Percentiles rank a stretch among this genome's conserved stretches.
These are phyloP conservation scores for Chitala chitala DNA, from an alignment of 2,113 vertebrate species.

Conservation along the genomic window DNA sequence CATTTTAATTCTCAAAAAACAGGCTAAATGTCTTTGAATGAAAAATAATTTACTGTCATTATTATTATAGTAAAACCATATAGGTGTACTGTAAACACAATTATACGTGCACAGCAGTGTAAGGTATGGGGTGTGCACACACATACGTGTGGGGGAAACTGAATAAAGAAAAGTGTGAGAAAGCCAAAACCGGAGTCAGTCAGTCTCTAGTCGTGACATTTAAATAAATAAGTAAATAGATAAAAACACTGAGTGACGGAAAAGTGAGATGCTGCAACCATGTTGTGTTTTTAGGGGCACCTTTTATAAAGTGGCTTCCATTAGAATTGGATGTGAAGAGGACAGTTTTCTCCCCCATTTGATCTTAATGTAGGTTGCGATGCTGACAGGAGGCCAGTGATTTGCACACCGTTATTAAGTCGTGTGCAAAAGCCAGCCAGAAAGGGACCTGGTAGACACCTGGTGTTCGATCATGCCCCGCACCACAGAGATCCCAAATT, in stretches of 20 bases:
- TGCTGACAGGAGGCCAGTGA: conserved; percentile 66
- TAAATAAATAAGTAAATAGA: conserved; percentile 1
- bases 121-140: too few species aligned
- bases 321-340: conserved; percentile 70
- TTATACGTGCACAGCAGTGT: too few species aligned
- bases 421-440: neutral
- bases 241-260: conserved; percentile 41
- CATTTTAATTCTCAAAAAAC: too few species aligned
- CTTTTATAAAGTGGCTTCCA: conserved; percentile 49
- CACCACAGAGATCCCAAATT: too few species aligned
- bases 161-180: neutral
- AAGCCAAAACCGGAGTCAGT: neutral
- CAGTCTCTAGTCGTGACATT: conserved; percentile 37
- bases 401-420: conserved; percentile 70
- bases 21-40: too few species aligned
- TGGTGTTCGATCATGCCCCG: too few species aligned
- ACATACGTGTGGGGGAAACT: neutral
- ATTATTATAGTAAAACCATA: too few species aligned
- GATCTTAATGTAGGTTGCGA: conserved; percentile 67
- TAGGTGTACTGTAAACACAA: too few species aligned
- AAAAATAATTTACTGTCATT: too few species aligned
- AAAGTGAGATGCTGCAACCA: conserved; percentile 53
- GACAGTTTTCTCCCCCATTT: conserved; percentile 54
- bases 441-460: too few species aligned
- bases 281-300: conserved; percentile 56